Evolutionary conservation across 2,888 invertebrate genomes (phyloP), one percentile per base, ranked within the genome.

Genomic region (Strigamia maritima): DNA sequence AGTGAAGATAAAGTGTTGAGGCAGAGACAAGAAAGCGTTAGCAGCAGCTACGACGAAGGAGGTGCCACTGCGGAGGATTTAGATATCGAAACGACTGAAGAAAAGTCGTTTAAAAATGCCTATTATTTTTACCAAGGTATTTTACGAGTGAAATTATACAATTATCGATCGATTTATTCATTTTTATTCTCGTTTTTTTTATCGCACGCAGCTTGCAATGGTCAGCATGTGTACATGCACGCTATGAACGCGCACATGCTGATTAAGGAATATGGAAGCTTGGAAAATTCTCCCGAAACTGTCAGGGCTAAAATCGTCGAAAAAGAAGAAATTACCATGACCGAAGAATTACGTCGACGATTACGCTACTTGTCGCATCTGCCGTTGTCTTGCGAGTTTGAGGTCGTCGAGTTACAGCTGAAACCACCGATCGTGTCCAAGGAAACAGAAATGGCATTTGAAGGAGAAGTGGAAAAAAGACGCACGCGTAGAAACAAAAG

Each of bases 141-240:
- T 19, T 3, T 12, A 26, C 12, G 4, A 22, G n/a, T 70, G n/a
- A 70, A 12, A 14, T 70, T 70, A 70, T 10, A 14, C 14, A 44
- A 19, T 22, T 79, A 6, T 35, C 10, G 6, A 35, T 1, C 7
- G 0, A 35, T 35, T 35, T 35, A 35, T 8, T 35, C 35, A 6
- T 8, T 35, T 35, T 35, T 4, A 31, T 85, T 81, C 86, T 85
- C 82, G 85, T 85, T 81, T 86, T 88, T 2, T 35, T 10, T n/a
- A n/a, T n/a, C n/a, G n/a, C n/a, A n/a, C 87, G 82, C 86, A 93
- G 95, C 95, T 82, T 90, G 90, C 70, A 95, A 96, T 86, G 97
- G 97, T 0, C 97, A 97, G 86, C 94, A 95, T 85, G 90, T 97
- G 79, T 98, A 94, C 86, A 88, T 98, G 81, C 94, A 97, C 86